Evolutionary conservation across 2,888 invertebrate genomes (phyloP).

Genomic region (Gisinianus flammeolus): DNA sequence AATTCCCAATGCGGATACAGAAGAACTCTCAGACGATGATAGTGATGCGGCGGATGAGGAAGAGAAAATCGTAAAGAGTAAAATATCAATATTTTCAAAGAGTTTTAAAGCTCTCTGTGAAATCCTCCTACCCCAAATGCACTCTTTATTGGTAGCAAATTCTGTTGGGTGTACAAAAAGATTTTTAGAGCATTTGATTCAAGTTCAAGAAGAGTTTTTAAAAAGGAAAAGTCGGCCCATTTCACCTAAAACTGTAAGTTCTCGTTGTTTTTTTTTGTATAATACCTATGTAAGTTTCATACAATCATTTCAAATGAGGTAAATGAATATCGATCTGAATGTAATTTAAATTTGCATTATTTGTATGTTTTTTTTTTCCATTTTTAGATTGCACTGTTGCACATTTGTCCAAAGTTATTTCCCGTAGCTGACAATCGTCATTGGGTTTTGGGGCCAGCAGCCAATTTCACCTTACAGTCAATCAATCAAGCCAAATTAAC

Average conservation of each 20-base stretch:
- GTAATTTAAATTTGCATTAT: background rate
- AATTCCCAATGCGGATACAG: background rate
- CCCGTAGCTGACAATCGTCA: constrained; percentile 91
- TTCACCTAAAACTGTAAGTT: constrained; percentile 1
- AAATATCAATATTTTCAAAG: constrained; percentile 19
- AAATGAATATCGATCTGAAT: no score
- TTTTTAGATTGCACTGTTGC: constrained; percentile 75
- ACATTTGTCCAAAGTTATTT: constrained; percentile 79
- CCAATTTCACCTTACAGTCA: constrained; percentile 12
- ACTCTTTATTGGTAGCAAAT: constrained; percentile 33
- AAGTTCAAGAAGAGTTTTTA: constrained; percentile 19
- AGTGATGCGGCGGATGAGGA: background rate
- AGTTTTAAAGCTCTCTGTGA: constrained; percentile 19
- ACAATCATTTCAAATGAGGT: background rate
- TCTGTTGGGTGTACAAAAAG: constrained; percentile 37
- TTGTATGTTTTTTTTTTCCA: constrained; percentile 1
- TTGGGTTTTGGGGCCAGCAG: constrained; percentile 79
- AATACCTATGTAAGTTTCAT: background rate
- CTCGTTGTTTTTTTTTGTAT: background rate
- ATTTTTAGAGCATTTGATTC: constrained; percentile 35
- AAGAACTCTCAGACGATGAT: background rate
- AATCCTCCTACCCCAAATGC: constrained; percentile 22
- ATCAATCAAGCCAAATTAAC: constrained; percentile 27
- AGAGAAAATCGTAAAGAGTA: background rate
- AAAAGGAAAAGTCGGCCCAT: constrained; percentile 12